Percentiles rank a stretch among this genome's conserved stretches.
phyloP scores from a whole-genome alignment of 2,888 invertebrate species.

The Stramonita haemastoma region DNA sequence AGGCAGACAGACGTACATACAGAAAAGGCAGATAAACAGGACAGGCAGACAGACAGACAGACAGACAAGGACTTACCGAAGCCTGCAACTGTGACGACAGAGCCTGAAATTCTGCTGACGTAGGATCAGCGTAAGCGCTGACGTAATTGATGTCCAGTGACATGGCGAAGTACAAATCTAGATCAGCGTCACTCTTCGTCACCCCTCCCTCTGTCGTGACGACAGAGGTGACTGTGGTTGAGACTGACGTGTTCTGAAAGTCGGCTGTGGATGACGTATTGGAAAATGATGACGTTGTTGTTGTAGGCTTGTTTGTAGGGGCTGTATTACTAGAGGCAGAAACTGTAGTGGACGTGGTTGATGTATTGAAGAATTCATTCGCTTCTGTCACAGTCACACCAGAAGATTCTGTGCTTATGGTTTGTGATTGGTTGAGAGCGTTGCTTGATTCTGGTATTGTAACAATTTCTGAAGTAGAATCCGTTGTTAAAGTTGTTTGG shows the following conservation, averaged over 20 bases:
- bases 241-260: background rate
- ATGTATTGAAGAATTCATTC: background rate
- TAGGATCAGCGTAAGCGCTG: background rate
- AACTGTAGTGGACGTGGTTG: background rate
- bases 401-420: no score
- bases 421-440: no score
- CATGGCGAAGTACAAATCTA: conserved; percentile 32
- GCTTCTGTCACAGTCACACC: background rate
- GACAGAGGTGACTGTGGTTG: background rate
- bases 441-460: no score
- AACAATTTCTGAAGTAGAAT: no score
- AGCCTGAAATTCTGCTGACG: conserved; percentile 5
- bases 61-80: conserved; percentile 9
- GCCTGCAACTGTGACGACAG: conserved; percentile 13
- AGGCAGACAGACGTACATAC: background rate
- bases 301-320: no score
- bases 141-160: conserved; percentile 22
- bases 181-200: background rate
- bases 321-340: no score
- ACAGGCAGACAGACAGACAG: background rate
- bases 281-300: background rate
- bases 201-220: background rate
- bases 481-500: no score
- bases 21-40: background rate
- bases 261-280: background rate